Evolutionary conservation across 2,888 invertebrate genomes (phyloP), one percentile per base, ranked within the genome.

Genomic region (Oxyteleia sp.): DNA sequence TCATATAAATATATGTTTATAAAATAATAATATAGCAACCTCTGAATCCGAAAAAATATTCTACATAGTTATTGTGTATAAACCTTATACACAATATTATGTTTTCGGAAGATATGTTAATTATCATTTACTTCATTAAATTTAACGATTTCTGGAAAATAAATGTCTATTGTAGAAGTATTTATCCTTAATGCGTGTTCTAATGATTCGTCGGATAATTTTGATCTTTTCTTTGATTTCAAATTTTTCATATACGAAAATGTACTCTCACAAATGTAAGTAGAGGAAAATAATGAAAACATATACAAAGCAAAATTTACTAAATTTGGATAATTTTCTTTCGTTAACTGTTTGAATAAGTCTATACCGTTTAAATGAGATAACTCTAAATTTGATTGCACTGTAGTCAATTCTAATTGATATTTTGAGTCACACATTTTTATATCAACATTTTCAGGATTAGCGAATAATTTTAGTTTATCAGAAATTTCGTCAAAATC

Each of bases 251-350:
- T 61, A 11, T 18, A 3, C 5, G 59, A 59, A 41, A 59, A 59
- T 23, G 59, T 59, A 23, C 45, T 61, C 29, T 61, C 61, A 29
- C 61, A 61, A 16, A 61, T 45, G 20, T 43, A 61, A 0, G 61
- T 43, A 45, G 61, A 61, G 2, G 26, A 2, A 29, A 61, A 61
- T 4, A 43, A 5, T 2, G 43, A 45, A 43, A 11, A 16, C 45
- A 57, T 61, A 16, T 29, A 29, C 45, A 45, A 61, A 29, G 26
- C 61, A 29, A 57, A 57, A 13, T 57, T n/a, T 1, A 23, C 20
- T 57, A 57, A 41, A 38, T 23, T 41, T n/a, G 61, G 61, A 61
- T 45, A 61, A 7, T 26, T 0, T 29, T 15, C 26, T 16, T 7
- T 3, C 29, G 23, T 4, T 61, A 61, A 7, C 11, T 61, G 10